Base-by-base conservation (phyloP, 2,797 vertebrate genomes). In the Labroides dimidiatus region DNA sequence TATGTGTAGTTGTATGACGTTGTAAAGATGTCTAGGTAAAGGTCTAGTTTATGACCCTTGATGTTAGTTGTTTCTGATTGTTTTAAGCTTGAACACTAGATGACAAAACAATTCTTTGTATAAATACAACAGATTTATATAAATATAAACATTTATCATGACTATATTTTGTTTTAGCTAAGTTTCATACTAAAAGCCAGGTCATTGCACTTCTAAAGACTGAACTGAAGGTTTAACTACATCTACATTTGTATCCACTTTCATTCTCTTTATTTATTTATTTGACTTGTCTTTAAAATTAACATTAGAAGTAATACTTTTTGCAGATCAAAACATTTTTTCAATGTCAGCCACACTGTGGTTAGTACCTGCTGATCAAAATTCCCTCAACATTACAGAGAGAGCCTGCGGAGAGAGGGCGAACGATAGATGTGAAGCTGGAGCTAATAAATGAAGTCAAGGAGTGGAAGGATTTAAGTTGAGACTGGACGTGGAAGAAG, bases 351-450 rank as follows among this genome's bases (percentile, higher is more conserved):
- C 42, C 41, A 37, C 20, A 41, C 64, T 69, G 69, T 6, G 20
- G 56, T 74, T 86, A 77, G 39, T 78, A 69, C 72, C 79, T 73
- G 84, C 57, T 86, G 83, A 79, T 87, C 75, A 86, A 81, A 80
- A 59, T 75, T 51, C 64, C 44, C 59, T 78, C 27, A 65, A 77
- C n/a, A 78, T 74, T 64, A 64, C 80, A 83, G 50, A 63, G 50
- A 75, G 39, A 52, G 74, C 67, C 76, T 68, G 57, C 67, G 53
- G 78, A 61, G 79, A 74, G 43, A 62, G 61, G 59, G 8, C 43
- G 69, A 33, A 6, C 3, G 43, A 27, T 3, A 27, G 30, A 33
- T 3, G 24, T 27, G 24, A 27, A 6, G 24, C 24, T 27, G 58
- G 61, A 64, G 8, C 43, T 67, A 33, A 33, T 33, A 41, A 65